A percentile compares a stretch with the other conserved stretches of the same genome.
Conservation (phyloP, 2,113 vertebrate genomes). For the Sebastes fasciatus region DNA sequence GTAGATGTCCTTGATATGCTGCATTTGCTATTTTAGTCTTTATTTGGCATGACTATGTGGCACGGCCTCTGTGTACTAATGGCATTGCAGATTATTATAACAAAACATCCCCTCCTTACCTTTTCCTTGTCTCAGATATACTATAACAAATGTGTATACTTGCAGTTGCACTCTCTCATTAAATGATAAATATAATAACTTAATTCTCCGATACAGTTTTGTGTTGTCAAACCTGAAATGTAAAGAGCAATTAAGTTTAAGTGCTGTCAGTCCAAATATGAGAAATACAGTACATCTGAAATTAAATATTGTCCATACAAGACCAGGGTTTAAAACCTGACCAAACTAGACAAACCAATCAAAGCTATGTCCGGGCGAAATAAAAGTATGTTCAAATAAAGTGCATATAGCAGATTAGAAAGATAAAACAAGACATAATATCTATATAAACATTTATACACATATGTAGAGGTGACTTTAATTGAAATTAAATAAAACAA, state of each 20-base stretch:
- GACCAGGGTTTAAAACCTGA: background rate
- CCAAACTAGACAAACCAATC: background rate
- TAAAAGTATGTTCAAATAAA: too few relatives aligned
- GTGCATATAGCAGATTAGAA: background rate
- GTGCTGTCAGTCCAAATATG: background rate
- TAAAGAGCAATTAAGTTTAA: background rate
- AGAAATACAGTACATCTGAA: background rate
- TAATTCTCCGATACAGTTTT: background rate
- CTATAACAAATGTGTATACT: background rate
- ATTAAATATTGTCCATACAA: background rate
- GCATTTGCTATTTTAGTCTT: background rate
- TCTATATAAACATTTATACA: background rate
- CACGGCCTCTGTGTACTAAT: background rate
- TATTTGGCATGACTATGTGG: background rate
- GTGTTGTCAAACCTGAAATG: background rate
- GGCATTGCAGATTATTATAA: background rate
- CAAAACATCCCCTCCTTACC: background rate
- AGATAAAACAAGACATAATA: background rate
- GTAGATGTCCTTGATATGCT: slow-evolving; percentile 4
- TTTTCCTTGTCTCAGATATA: background rate
- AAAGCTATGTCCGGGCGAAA: background rate
- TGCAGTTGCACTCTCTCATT: background rate
- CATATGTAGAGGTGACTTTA: background rate
- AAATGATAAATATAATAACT: background rate
- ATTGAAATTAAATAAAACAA: background rate